Evolutionary conservation across 2,797 vertebrate species (phyloP), one percentile per base, ranked within the genome.

Genomic region (Syngnathus acus): DNA sequence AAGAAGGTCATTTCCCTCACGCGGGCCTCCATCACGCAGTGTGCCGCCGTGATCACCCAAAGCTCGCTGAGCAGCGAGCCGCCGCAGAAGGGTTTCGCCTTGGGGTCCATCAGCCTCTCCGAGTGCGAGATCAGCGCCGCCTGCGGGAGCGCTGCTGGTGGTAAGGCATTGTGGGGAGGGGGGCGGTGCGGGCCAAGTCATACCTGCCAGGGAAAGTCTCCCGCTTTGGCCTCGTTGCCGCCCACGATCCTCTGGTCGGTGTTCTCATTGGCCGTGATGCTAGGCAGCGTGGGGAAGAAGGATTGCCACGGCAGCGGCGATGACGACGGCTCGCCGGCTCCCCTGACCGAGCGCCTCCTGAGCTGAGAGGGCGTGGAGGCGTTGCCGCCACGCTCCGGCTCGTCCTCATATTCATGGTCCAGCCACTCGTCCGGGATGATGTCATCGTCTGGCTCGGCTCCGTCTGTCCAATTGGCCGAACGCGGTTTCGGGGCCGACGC

Each of bases 201-300:
- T 91, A 98, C 97, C 95, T 99, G 97, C 97, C 97, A 99, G 0
- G 96, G 95, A 72, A 97, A 93, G 84, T 97, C 92, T 54, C 96
- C 95, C 63, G 79, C 91, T 64, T 11, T 67, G 78, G 91, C 94
- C 2, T 91, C 85, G 0, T 87, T 32, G 0, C 95, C 95, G 43
- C 93, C 95, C 0, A 98, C 94, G 1, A 98, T 88, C 13, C 91
- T 90, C 0, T 67, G 65, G 4, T 81, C 60, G 0, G 10, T 45
- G 13, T 86, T 76, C 0, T 55, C 4, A 21, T 75, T 0, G 0
- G 13, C 66, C 13, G 0, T 69, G 75, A 86, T 26, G 13, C 72
- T 73, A 63, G 83, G 72, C 0, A 79, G 21, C 0, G 71, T 82
- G 9, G 89, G 67, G 53, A 10, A 78, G 66, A 81, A 32, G 13